phyloP scores from a whole-genome alignment of 2,797 vertebrate genomes.

The Calcarius lapponicus region DNA sequence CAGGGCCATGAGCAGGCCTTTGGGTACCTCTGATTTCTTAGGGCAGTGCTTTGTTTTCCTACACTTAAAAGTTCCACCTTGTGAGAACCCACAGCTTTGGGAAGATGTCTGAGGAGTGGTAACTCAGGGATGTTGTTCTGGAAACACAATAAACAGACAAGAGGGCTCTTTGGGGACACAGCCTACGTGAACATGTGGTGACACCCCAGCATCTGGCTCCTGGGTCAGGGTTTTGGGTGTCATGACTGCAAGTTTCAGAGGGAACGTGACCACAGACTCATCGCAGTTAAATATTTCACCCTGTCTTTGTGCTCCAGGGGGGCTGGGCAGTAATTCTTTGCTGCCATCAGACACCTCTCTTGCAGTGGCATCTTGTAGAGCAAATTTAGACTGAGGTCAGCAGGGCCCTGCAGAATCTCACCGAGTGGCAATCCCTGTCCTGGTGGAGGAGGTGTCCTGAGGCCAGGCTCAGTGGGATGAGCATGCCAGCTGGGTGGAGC shows the following conservation, averaged over 20 bases:
- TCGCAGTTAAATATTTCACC: neutral
- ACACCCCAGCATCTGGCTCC: neutral
- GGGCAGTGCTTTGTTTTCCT: neutral
- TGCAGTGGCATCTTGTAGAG: neutral
- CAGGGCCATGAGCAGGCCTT: neutral
- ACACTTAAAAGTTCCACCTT: neutral
- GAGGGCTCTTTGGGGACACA: neutral
- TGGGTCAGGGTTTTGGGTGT: neutral
- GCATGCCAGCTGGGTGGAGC: slow-evolving; percentile 52
- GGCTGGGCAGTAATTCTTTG: neutral
- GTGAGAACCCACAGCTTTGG: neutral
- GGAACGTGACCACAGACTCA: neutral
- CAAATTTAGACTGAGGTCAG: neutral
- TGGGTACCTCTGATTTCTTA: neutral
- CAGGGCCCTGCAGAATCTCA: neutral
- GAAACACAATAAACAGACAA: neutral
- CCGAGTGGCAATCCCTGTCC: neutral
- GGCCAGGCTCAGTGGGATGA: neutral
- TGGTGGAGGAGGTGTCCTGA: neutral
- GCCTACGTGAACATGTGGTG: rapidly evolving
- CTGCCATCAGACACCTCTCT: neutral
- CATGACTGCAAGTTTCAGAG: neutral
- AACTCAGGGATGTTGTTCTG: neutral
- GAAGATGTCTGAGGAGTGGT: neutral
- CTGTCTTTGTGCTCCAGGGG: neutral